Conservation (phyloP, 2,113 vertebrate species). For the Nothocercus julius region DNA sequence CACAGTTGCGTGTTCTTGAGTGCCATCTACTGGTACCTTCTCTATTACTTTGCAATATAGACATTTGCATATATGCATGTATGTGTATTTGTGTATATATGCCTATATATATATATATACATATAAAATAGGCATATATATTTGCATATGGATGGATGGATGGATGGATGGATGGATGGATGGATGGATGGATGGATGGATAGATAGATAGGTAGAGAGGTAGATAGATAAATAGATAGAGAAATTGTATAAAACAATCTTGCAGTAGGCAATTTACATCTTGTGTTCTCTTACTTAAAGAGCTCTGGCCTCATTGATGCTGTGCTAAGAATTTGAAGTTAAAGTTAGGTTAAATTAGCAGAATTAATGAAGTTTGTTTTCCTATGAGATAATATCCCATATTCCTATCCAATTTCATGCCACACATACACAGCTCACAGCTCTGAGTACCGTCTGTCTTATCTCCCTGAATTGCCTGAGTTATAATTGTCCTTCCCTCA, state of each 20-base stretch:
- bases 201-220: too few relatives aligned
- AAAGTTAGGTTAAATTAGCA: conserved; percentile 25
- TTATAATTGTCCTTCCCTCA: conserved; percentile 12
- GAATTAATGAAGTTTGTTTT: not conserved
- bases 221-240: not conserved
- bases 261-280: not conserved
- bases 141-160: not conserved
- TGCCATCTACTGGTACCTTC: conserved; percentile 58
- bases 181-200: too few relatives aligned
- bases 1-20: conserved; percentile 28
- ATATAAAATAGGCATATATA: not conserved
- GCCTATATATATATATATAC: not conserved
- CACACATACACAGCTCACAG: not conserved
- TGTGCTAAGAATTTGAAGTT: not conserved
- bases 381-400: not conserved
- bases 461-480: not conserved
- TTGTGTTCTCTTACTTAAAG: not conserved
- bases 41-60: not conserved
- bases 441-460: not conserved
- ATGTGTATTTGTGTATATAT: not conserved
- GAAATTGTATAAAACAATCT: not conserved
- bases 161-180: too few relatives aligned
- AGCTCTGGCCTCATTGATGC: not conserved
- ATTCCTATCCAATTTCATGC: not conserved
- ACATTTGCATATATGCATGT: not conserved